These are phyloP conservation scores for Aphyosemion australe DNA, from an alignment of 2,113 vertebrate species.

Conservation along the genomic window DNA sequence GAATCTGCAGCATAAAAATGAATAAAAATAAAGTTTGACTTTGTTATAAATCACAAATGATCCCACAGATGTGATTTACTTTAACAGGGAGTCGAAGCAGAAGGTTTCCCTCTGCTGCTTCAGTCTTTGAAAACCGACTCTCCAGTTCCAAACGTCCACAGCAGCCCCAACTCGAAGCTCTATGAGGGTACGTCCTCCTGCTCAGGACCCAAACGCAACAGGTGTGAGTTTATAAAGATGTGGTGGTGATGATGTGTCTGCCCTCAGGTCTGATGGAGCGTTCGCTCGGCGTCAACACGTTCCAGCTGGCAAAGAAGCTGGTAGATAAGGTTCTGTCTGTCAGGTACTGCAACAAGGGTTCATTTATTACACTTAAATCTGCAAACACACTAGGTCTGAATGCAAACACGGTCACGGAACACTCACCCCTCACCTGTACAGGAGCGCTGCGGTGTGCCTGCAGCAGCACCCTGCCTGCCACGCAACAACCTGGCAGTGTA, in stretches of 20 bases:
- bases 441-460: no score
- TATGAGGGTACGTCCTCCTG: slow-evolving; percentile 80
- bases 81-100: slow-evolving; percentile 87
- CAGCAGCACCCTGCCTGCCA: no score
- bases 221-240: background rate
- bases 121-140: slow-evolving; percentile 82
- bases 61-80: slow-evolving; percentile 6
- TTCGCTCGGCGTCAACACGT: slow-evolving; percentile 82
- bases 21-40: no score
- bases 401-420: no score
- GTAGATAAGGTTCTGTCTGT: slow-evolving; percentile 88
- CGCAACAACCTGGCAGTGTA: no score
- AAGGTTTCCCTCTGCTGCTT: slow-evolving; percentile 83
- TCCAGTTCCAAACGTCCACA: slow-evolving; percentile 77
- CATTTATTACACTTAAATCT: no score
- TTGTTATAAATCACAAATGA: no score
- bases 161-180: slow-evolving; percentile 80
- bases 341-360: slow-evolving; percentile 72
- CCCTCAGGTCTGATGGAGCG: slow-evolving; percentile 83
- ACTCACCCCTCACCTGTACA: no score
- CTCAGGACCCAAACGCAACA: no score
- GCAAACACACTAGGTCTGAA: no score
- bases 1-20: no score
- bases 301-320: slow-evolving; percentile 84
- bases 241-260: slow-evolving; percentile 16